phyloP scores from a whole-genome alignment of 2,797 vertebrate genomes.

The Gorsachius magnificus region DNA sequence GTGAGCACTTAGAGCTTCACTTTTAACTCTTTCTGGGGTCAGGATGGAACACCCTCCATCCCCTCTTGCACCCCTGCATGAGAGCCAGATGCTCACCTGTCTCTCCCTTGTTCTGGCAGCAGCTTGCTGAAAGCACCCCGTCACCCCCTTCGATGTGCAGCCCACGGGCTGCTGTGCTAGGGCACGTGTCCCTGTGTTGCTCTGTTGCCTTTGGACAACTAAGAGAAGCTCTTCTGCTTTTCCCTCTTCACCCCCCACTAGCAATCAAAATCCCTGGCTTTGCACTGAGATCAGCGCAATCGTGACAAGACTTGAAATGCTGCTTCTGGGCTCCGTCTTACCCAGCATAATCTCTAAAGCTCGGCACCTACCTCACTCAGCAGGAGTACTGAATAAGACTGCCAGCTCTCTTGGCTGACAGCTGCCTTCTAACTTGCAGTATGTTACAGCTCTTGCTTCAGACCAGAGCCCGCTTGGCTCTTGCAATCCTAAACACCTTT shows the following conservation, averaged over 20 bases:
- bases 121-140: not conserved
- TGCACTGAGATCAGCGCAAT: slow-evolving; percentile 55
- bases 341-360: slow-evolving; percentile 39
- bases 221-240: not conserved
- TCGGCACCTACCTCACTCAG: slow-evolving; percentile 21
- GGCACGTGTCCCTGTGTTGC: not conserved
- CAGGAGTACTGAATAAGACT: not conserved
- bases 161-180: not conserved
- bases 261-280: slow-evolving; percentile 49
- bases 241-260: not conserved
- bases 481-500: slow-evolving; percentile 1
- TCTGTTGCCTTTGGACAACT: not conserved
- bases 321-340: slow-evolving; percentile 30
- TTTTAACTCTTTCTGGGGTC: slow-evolving; percentile 54
- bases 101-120: slow-evolving; percentile 36
- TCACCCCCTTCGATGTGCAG: not conserved
- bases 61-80: not conserved
- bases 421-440: slow-evolving; percentile 38
- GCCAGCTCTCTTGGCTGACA: slow-evolving; percentile 30
- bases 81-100: not conserved
- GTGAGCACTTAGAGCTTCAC: slow-evolving; percentile 38
- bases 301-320: slow-evolving; percentile 58
- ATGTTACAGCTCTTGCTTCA: not conserved
- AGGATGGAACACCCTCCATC: not conserved
- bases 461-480: not conserved